Percentiles rank a stretch among this genome's conserved stretches.
Evolutionary conservation across 2,113 vertebrate genomes (phyloP).

Genomic region (Ginglymostoma cirratum): DNA sequence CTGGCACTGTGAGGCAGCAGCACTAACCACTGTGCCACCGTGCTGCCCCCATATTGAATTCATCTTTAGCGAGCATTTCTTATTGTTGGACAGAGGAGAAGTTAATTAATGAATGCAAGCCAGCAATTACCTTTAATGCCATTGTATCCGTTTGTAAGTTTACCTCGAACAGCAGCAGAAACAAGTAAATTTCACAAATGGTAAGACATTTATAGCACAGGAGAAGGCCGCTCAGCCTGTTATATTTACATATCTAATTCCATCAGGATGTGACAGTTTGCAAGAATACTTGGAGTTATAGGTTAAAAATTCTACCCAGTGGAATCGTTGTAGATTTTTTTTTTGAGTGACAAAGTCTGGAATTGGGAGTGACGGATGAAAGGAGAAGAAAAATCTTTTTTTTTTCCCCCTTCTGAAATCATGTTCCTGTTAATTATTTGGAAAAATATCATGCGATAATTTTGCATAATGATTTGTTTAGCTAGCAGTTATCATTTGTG

Average conservation of each 20-base stretch:
- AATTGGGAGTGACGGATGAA: neutral
- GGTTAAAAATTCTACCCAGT: neutral
- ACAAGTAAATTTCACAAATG: neutral
- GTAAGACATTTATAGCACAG: too few species aligned
- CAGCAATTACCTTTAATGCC: neutral
- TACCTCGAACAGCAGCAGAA: neutral
- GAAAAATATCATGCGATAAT: neutral
- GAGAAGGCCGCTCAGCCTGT: too few species aligned
- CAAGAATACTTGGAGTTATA: neutral
- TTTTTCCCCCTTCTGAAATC: neutral
- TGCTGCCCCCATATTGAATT: neutral
- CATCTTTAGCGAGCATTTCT: neutral
- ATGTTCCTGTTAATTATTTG: neutral
- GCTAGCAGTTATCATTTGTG: neutral
- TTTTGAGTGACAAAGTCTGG: neutral
- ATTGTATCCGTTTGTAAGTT: neutral
- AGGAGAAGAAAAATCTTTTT: neutral
- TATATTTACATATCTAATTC: neutral
- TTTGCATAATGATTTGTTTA: neutral
- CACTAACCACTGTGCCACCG: too few species aligned
- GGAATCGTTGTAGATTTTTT: neutral
- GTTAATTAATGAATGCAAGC: neutral
- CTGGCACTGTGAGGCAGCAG: too few species aligned
- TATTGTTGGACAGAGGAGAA: neutral
- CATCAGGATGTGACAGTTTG: neutral